phyloP scores from a whole-genome alignment of 2,888 invertebrate species.

The Tethea ocularis region DNA sequence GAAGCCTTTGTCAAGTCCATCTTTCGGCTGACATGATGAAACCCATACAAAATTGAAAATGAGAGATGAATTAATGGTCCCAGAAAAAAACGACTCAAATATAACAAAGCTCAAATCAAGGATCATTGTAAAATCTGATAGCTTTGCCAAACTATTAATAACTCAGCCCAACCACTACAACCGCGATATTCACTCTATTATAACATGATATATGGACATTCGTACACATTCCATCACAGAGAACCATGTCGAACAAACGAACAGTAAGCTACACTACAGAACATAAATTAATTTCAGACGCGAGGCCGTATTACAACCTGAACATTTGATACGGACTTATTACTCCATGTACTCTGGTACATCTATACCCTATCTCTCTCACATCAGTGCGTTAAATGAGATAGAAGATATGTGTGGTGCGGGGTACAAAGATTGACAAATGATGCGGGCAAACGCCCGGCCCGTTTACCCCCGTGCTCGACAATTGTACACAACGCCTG shows the following conservation, averaged over 20 bases:
- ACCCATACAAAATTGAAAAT: too few species aligned
- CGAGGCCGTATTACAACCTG: neutral
- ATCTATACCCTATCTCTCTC: neutral
- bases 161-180: neutral
- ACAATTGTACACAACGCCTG: slow-evolving; percentile 6
- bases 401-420: slow-evolving; percentile 26
- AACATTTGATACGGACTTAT: neutral
- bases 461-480: slow-evolving; percentile 27
- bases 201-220: neutral
- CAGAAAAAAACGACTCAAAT: too few species aligned
- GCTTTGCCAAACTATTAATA: neutral
- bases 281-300: slow-evolving; percentile 1
- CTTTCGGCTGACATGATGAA: too few species aligned
- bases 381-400: slow-evolving; percentile 31
- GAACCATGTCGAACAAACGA: neutral
- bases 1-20: too few species aligned
- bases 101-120: neutral
- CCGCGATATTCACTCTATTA: neutral
- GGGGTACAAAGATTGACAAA: slow-evolving; percentile 38
- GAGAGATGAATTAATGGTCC: too few species aligned
- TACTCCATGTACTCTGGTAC: neutral
- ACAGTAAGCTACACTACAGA: neutral
- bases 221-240: neutral
- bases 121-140: too few species aligned
- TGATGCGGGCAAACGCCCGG: slow-evolving; percentile 38